Conservation (phyloP, 1,140 invertebrate species). For the Philopotamus ludificatus region DNA sequence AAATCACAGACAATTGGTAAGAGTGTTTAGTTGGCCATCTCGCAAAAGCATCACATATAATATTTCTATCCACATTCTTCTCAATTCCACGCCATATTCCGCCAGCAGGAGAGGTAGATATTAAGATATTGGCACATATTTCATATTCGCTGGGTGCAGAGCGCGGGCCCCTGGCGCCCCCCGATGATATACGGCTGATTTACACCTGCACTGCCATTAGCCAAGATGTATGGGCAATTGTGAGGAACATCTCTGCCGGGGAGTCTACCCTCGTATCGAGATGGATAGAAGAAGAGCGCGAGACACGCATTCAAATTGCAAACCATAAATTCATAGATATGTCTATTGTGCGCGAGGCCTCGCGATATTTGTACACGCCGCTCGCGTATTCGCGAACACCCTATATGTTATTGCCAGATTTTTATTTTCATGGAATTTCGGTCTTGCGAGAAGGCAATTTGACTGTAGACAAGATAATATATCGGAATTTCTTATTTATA, state of each 20-base stretch:
- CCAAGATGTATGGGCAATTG: constrained; percentile 40
- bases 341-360: constrained; percentile 19
- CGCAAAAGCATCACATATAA: too few relatives aligned
- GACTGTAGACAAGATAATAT: too few relatives aligned
- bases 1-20: too few relatives aligned
- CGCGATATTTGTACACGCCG: constrained; percentile 10
- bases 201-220: constrained; percentile 40
- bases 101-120: too few relatives aligned
- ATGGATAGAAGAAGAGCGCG: constrained; percentile 30
- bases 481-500: too few relatives aligned
- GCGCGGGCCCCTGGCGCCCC: constrained; percentile 12
- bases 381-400: neutral
- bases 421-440: too few relatives aligned
- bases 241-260: constrained; percentile 32
- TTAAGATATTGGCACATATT: constrained; percentile 42
- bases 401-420: neutral
- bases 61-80: too few relatives aligned
- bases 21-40: too few relatives aligned
- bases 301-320: constrained; percentile 31
- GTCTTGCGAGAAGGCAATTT: too few relatives aligned
- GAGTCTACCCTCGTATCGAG: constrained; percentile 8
- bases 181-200: constrained; percentile 38
- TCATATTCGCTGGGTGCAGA: constrained; percentile 36
- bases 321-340: constrained; percentile 32
- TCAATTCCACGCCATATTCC: too few relatives aligned